phyloP scores from a whole-genome alignment of 2,888 invertebrate species.

The Calliphora vomitoria region DNA sequence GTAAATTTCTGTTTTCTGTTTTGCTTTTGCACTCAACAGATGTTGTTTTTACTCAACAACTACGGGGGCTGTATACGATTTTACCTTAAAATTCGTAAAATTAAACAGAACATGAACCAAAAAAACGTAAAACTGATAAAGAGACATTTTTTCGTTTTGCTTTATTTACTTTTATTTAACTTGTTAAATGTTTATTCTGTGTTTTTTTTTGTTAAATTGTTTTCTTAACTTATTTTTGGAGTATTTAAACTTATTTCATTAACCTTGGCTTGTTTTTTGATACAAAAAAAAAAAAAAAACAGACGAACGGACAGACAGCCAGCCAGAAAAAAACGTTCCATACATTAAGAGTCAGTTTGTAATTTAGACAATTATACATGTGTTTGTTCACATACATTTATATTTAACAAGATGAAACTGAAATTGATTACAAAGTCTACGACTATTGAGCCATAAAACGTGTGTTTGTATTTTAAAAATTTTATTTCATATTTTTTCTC shows the following conservation, averaged over 20 bases:
- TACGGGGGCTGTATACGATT: constrained; percentile 29
- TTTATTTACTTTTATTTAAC: constrained; percentile 32
- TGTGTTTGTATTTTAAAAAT: neutral
- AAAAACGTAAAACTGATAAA: constrained; percentile 40
- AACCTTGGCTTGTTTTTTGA: constrained; percentile 60
- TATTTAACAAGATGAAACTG: constrained; percentile 64
- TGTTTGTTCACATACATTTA: constrained; percentile 17
- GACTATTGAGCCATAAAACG: constrained; percentile 42
- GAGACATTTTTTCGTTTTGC: constrained; percentile 19
- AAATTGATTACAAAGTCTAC: constrained; percentile 51
- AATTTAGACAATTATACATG: constrained; percentile 31
- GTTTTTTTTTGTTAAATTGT: constrained; percentile 5
- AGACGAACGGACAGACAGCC: too few relatives aligned
- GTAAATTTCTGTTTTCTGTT: constrained; percentile 11
- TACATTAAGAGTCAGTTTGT: neutral
- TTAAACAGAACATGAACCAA: constrained; percentile 52
- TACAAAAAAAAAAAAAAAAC: too few relatives aligned
- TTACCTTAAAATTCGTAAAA: constrained; percentile 40
- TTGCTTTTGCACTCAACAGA: constrained; percentile 66
- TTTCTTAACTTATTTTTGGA: constrained; percentile 34
- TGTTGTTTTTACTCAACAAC: constrained; percentile 49
- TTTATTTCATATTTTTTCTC: neutral
- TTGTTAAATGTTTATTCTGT: constrained; percentile 45
- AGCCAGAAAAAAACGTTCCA: too few relatives aligned
- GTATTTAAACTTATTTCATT: constrained; percentile 60